These are phyloP conservation scores for Drosophila cognata DNA, from an alignment of 2,888 invertebrate genomes.

Conservation along the genomic window DNA sequence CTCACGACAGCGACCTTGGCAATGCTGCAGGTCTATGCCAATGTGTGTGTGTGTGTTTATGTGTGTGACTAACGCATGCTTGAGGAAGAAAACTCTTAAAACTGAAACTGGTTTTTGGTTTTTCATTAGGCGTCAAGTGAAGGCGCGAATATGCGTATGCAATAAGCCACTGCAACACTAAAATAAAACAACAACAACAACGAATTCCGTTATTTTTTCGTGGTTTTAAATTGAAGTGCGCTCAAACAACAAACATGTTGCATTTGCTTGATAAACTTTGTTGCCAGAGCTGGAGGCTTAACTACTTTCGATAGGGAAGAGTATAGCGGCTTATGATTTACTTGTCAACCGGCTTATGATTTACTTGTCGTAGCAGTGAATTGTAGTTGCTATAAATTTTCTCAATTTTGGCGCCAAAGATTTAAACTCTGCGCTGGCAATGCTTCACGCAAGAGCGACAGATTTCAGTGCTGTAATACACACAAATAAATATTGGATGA, in stretches of 20 bases:
- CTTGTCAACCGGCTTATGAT: slow-evolving; percentile 36
- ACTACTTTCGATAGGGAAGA: slow-evolving; percentile 61
- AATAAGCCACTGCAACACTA: slow-evolving; percentile 28
- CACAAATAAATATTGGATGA: not conserved
- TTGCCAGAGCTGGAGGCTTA: slow-evolving; percentile 28
- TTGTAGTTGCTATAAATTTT: not conserved
- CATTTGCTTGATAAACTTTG: slow-evolving; percentile 23
- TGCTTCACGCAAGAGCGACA: not conserved
- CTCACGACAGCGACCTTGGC: slow-evolving; percentile 74
- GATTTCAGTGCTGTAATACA: slow-evolving; percentile 28
- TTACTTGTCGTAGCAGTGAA: slow-evolving; percentile 9
- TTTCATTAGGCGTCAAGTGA: slow-evolving; percentile 46
- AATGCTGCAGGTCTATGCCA: slow-evolving; percentile 52
- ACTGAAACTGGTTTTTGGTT: slow-evolving; percentile 65
- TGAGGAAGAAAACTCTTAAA: slow-evolving; percentile 69
- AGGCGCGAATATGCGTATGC: slow-evolving; percentile 75
- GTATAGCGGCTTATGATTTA: slow-evolving; percentile 37
- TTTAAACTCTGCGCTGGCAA: slow-evolving; percentile 16
- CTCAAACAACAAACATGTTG: slow-evolving; percentile 17
- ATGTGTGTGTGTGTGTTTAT: slow-evolving; percentile 4
- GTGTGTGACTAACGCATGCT: slow-evolving; percentile 47
- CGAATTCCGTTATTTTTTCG: slow-evolving; percentile 42
- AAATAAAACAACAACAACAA: slow-evolving; percentile 16
- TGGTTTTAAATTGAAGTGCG: slow-evolving; percentile 38
- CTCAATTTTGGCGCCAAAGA: slow-evolving; percentile 11